Percentiles rank a stretch among this genome's conserved stretches.
These are phyloP conservation scores for Nothura maculosa DNA, from an alignment of 2,797 vertebrate genomes.

Conservation along the genomic window DNA sequence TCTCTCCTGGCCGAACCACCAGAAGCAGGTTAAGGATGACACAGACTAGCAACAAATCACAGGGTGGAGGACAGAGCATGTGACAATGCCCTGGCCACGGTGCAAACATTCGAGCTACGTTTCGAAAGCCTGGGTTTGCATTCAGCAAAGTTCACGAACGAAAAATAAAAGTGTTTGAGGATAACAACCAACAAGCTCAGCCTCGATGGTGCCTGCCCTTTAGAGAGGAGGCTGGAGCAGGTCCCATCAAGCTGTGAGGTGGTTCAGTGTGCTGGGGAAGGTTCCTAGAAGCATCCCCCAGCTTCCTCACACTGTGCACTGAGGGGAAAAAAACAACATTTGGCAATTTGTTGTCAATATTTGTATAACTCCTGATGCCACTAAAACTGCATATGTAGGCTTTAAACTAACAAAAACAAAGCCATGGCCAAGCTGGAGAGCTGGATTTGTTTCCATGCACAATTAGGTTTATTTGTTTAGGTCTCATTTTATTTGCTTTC, in stretches of 20 bases:
- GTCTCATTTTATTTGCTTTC: constrained; percentile 85
- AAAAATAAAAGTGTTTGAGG: constrained; percentile 48
- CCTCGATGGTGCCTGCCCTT: constrained; percentile 30
- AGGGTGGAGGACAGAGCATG: constrained; percentile 16
- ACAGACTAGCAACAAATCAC: constrained; percentile 48
- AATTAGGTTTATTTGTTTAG: constrained; percentile 86
- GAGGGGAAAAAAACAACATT: constrained; percentile 58
- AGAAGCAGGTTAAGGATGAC: constrained; percentile 49
- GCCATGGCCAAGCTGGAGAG: constrained; percentile 76
- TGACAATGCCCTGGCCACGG: constrained; percentile 17
- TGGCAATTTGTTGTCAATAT: constrained; percentile 82
- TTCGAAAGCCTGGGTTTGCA: constrained; percentile 48
- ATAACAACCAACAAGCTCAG: constrained; percentile 28
- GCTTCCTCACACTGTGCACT: constrained; percentile 41
- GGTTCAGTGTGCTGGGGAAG: constrained; percentile 42
- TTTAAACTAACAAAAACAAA: constrained; percentile 81
- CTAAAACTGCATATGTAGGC: constrained; percentile 77
- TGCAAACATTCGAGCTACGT: constrained; percentile 17
- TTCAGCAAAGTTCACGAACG: constrained; percentile 11
- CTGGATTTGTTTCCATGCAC: constrained; percentile 78
- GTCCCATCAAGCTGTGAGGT: constrained; percentile 55
- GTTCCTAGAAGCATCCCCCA: constrained; percentile 71
- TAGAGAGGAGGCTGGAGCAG: constrained; percentile 51
- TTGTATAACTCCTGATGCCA: constrained; percentile 77
- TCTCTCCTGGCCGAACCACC: constrained; percentile 47